phyloP scores from a whole-genome alignment of 2,797 vertebrate genomes.

The Notolabrus celidotus region DNA sequence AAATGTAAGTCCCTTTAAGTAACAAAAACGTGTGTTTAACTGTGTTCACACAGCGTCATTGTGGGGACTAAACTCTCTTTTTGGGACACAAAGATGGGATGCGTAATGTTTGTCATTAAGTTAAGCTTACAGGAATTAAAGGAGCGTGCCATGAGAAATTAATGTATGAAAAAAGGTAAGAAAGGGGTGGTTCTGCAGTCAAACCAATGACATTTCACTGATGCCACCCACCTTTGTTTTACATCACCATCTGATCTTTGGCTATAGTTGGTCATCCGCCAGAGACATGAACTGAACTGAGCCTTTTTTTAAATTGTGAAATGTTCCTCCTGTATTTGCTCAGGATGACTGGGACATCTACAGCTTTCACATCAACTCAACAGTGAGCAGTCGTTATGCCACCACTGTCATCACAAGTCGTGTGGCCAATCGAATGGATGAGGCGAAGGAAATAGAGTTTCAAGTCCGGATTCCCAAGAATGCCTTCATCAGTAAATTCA shows the following conservation, averaged over 20 bases:
- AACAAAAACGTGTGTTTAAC: neutral
- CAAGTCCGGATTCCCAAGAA: conserved; percentile 92
- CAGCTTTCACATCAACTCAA: conserved; percentile 91
- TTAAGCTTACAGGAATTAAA: neutral
- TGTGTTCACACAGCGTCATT: neutral
- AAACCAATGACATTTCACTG: conserved; percentile 38
- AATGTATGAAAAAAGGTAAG: neutral
- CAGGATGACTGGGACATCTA: conserved; percentile 87
- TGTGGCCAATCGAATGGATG: conserved; percentile 85
- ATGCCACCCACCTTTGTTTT: conserved; percentile 9
- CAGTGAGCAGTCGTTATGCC: conserved; percentile 89
- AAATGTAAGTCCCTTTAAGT: neutral
- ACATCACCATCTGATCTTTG: conserved; percentile 44
- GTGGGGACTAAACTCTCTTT: too few species aligned
- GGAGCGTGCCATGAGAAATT: neutral
- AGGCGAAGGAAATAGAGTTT: conserved; percentile 86
- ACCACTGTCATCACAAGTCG: conserved; percentile 90
- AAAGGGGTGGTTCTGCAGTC: conserved; percentile 35
- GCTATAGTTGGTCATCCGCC: conserved; percentile 29
- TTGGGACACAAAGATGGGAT: neutral
- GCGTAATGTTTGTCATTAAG: conserved; percentile 2
- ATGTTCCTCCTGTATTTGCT: conserved; percentile 40
- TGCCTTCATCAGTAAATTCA: conserved; percentile 95
- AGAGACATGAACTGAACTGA: neutral
- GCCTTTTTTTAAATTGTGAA: conserved; percentile 18